Conservation (phyloP, 2,797 vertebrate genomes). For the Oceanodroma leucorhoa region DNA sequence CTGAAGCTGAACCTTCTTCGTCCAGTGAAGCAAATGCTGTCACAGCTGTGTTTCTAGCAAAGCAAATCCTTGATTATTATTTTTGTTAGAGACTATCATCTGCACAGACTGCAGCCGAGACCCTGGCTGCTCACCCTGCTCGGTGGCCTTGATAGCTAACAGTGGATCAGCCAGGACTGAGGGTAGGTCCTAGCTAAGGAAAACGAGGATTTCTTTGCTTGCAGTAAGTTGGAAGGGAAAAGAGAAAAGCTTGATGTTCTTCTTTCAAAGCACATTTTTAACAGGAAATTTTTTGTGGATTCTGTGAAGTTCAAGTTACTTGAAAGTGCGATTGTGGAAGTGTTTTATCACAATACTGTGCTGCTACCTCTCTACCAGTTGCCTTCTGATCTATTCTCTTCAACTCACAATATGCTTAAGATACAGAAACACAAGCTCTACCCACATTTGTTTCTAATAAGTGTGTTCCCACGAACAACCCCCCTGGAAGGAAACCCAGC, state of each 20-base stretch:
- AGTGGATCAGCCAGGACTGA: not conserved
- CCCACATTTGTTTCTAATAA: not conserved
- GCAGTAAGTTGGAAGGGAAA: not conserved
- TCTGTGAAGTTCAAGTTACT: not conserved
- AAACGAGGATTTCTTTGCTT: not conserved
- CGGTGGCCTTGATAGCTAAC: not conserved
- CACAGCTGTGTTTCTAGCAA: not conserved
- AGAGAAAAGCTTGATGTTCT: not conserved
- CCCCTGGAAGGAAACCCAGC: not conserved
- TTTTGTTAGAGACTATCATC: not conserved
- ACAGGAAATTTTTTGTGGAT: not conserved
- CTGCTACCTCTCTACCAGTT: not conserved
- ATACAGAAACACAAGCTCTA: not conserved
- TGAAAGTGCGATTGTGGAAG: not conserved
- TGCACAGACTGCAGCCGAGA: not conserved
- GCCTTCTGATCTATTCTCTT: not conserved
- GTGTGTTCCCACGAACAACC: not conserved
- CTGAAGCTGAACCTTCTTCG: not conserved
- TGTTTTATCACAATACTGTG: not conserved
- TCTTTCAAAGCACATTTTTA: not conserved
- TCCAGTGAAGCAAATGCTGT: not conserved
- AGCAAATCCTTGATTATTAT: not conserved
- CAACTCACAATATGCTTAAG: not conserved
- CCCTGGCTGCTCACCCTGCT: not conserved
- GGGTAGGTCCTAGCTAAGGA: not conserved